Base-by-base conservation (phyloP, 2,888 invertebrate genomes). In the Plebejus melissa region DNA sequence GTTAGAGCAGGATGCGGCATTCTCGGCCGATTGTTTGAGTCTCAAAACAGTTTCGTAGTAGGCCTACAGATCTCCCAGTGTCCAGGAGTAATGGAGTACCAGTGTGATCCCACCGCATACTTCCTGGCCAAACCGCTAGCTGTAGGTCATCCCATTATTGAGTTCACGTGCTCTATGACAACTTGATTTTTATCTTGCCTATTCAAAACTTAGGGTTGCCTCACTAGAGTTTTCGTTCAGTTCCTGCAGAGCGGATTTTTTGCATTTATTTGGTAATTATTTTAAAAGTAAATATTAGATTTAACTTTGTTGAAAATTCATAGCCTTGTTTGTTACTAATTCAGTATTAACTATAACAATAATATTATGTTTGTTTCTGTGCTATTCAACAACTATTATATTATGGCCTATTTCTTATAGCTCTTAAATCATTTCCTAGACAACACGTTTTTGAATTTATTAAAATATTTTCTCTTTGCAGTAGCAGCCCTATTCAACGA, bases 401-500 rank as follows among this genome's bases (percentile, higher is more conserved):
- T 22, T 32, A 32, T 32, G 32, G 2, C 32, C 2, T 32, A 1
- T 32, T 46, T 46, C 46, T 46, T 46, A 46, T 46, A 9, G 9
- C 46, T 46, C 2, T 46, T 2, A 46, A 46, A 46, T 22, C 22
- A 22, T 22, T 22, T 22, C 22, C 22, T 22, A 22, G 22, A 7
- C 7, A 41, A 3, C 13, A 50, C 3, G 54, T 54, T 54, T 54
- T 54, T 54, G 54, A 54, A 54, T 54, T 4, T 1, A 16, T 22
- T 22, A 7, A 58, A 58, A 22, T 58, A 5, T 57, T 57, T 4
- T 16, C 1, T 32, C 50, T 36, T 9, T 4, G 32, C 65, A 65
- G 54, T 32, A 54, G 11, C 69, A 75, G 16, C 75, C 70, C 75
- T 75, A 75, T 16, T 22, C 13, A 75, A 41, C 11, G 11, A 57